Base-by-base conservation (phyloP, 2,888 invertebrate genomes). In the Sthenelais limicola region DNA sequence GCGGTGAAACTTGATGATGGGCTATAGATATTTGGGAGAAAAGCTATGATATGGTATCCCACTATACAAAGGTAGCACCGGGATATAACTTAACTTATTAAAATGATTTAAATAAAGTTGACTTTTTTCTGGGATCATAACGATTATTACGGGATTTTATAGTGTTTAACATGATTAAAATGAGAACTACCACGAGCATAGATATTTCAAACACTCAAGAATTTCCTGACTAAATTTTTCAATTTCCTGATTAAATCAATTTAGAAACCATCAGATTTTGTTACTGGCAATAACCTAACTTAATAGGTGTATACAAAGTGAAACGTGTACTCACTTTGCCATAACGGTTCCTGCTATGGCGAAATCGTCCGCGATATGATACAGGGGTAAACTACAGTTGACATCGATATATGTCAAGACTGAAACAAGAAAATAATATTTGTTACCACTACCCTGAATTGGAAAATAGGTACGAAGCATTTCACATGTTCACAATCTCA, bases 341-440 rank as follows among this genome's bases (percentile, higher is more conserved):
- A 94, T 93, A 1, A 98, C 91, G 0, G 92, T 91, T 0, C 97
- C 98, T 83, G 92, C 91, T 83, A 98, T 92, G 83, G 90, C 95
- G 12, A 90, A 91, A 81, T 96, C 95, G 28, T 93, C 93, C 82
- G 94, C 94, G 87, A 96, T 94, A 89, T 97, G 94, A 88, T 96
- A 96, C 0, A 96, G 94, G 0, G 97, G 95, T 93, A 97, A 96
- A 0, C 96, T 96, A 0, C 98, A 96, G 88, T 97, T 97, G 0
- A 96, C 94, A 93, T 97, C 97, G 86, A 94, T 97, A 80, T 96
- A 91, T 0, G 96, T 96, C 88, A 96, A 96, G 88, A 96, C 89
- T 89, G 79, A 48, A 80, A 79, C 33, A 73, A 18, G 70, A 68
- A 62, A 24, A 54, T 33, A 5, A 7, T n/a, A 51, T 9, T 7